phyloP scores from a whole-genome alignment of 2,888 invertebrate species.

The Lochmaea crataegi region DNA sequence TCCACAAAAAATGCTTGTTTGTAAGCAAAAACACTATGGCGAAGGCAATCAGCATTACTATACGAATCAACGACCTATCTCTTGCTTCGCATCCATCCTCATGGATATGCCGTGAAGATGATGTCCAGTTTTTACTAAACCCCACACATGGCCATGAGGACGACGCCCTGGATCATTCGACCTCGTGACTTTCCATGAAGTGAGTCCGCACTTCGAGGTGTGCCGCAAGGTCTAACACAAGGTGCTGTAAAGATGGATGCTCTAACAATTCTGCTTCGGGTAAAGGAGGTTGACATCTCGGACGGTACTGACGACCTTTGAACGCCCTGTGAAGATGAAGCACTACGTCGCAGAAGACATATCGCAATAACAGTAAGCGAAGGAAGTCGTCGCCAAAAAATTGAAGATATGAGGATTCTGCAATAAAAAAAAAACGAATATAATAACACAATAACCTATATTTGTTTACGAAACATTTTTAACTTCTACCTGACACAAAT shows the following conservation, averaged over 20 bases:
- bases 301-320: slow-evolving; percentile 86
- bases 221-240: slow-evolving; percentile 85
- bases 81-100: slow-evolving; percentile 51
- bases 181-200: slow-evolving; percentile 73
- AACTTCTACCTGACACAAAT: too few relatives aligned
- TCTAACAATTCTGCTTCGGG: slow-evolving; percentile 90
- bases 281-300: slow-evolving; percentile 85
- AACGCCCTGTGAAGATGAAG: slow-evolving; percentile 88
- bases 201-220: slow-evolving; percentile 85
- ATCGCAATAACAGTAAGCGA: slow-evolving; percentile 86
- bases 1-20: slow-evolving; percentile 48
- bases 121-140: slow-evolving; percentile 55
- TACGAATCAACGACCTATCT: slow-evolving; percentile 40
- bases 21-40: slow-evolving; percentile 51
- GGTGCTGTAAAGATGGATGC: slow-evolving; percentile 81
- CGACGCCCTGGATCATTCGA: slow-evolving; percentile 73
- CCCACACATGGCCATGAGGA: slow-evolving; percentile 64
- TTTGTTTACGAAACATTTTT: too few relatives aligned
- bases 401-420: slow-evolving; percentile 79
- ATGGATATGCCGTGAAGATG: slow-evolving; percentile 54
- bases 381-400: slow-evolving; percentile 97
- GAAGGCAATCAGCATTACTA: slow-evolving; percentile 49
- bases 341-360: slow-evolving; percentile 93
- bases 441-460: not conserved
- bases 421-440: slow-evolving; percentile 36